These are phyloP conservation scores for Cyclophora punctaria DNA, from an alignment of 2,888 invertebrate genomes.

Conservation along the genomic window DNA sequence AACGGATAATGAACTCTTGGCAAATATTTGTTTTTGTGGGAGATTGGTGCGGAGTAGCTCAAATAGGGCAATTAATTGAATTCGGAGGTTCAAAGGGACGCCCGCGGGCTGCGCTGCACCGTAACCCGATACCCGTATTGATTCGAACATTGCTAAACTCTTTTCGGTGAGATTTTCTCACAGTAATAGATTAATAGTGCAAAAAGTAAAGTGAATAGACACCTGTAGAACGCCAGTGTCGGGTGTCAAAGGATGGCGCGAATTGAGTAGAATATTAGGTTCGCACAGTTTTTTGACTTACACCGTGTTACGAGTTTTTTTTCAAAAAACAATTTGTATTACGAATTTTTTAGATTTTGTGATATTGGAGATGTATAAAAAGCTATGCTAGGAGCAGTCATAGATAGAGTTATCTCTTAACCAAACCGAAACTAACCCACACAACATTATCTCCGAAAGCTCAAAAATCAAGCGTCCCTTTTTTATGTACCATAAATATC, in stretches of 20 bases:
- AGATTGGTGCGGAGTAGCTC: conserved; percentile 59
- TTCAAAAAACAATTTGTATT: neutral
- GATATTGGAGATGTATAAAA: no score
- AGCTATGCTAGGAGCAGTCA: no score
- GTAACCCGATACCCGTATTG: conserved; percentile 62
- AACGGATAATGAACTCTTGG: conserved; percentile 64
- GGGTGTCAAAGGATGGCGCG: conserved; percentile 25
- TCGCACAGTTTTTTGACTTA: neutral
- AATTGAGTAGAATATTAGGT: neutral
- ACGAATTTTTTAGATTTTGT: neutral
- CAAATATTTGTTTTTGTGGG: conserved; percentile 72
- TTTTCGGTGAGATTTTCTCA: conserved; percentile 35
- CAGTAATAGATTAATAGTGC: conserved; percentile 28
- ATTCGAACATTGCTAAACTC: conserved; percentile 37
- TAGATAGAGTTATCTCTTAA: no score
- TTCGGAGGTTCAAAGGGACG: conserved; percentile 69
- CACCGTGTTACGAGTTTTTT: neutral
- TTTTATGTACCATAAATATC: no score
- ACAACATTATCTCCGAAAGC: no score
- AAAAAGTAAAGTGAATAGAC: conserved; percentile 19
- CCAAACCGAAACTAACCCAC: no score
- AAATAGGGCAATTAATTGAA: conserved; percentile 74
- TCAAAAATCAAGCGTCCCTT: no score
- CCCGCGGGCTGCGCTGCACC: conserved; percentile 50
- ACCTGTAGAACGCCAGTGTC: conserved; percentile 40